Evolutionary conservation across 2,888 invertebrate genomes (phyloP), one percentile per base, ranked within the genome.

Genomic region (Atethmia centrago): DNA sequence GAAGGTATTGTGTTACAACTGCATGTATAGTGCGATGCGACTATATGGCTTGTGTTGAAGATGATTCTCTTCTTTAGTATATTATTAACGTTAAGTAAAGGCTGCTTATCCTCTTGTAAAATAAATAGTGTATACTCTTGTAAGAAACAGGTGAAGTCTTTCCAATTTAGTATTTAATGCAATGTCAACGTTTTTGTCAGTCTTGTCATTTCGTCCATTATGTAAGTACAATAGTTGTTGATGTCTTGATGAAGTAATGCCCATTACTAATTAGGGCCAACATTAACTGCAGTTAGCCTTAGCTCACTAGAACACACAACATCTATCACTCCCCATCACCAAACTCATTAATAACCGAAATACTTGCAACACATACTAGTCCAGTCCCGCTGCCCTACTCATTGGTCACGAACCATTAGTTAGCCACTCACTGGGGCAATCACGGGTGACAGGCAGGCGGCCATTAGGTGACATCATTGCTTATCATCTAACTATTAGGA

Each of bases 391-490:
- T 61, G 66, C 49, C 31, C 47, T 3, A 49, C 21, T 61, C 68
- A 69, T 77, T 71, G 70, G 71, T 85, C 85, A 76, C 36, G 9
- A 28, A 45, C 76, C 72, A 85, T 85, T 84, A 86, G 70, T 65
- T 68, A 51, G 59, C 25, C n/a, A n/a, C n/a, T 49, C 49, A 19
- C 36, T 59, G 49, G 62, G 36, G 45, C 71, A 74, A 65, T 75
- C 72, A 61, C 51, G 47, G 36, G 71, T 65, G 80, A 77, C 74
- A 70, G 62, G 47, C 51, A 25, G 59, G 12, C 69, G n/a, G 40
- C 69, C 74, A 83, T 85, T 85, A 87, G 73, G 73, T 87, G 85
- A 87, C 78, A 64, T 87, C 83, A 80, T 76, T 59, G 47, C 68
- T 71, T 67, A 70, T 71, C 63, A n/a, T 70, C 68, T 55, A 53